Base-by-base conservation (phyloP, 2,113 vertebrate genomes). In the Trochalopteron elliotii region DNA sequence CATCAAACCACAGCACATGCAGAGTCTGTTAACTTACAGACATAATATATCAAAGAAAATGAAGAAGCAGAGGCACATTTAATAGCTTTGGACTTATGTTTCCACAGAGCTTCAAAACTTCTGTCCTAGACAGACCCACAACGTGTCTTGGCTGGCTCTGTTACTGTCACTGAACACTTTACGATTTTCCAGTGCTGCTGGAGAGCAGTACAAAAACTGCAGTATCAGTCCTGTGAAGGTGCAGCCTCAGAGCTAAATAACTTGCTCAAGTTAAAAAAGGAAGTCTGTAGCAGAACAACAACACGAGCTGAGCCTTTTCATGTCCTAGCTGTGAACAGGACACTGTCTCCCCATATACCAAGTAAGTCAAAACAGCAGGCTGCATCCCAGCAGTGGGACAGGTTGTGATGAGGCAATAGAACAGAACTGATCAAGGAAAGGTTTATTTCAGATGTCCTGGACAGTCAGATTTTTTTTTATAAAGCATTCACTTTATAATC, bases 311-410 rank as follows among this genome's bases (percentile, higher is more conserved):
- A 83, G 40, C 53, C 83, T 84, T 89, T 85, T 52, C 27, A 40
- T 22, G 42, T 65, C 33, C 57, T 28, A 39, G n/a, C 0, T 65
- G 37, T 76, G 72, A 85, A 91, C 12, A 76, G 70, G 75, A 79
- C 70, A 85, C 25, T 0, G 1, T 45, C 53, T 85, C 63, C 65
- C 15, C 27, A 14, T 5, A n/a, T 2, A 76, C 0, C 2, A 71
- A 63, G 53, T 13, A 16, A 52, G 37, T 15, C 70, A 74, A 42
- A 85, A 45, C 21, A 68, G 65, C 7, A 91, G 15, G 15, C 21
- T 87, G 30, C 35, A 85, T 30, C 39, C 27, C 57, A 76, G 65
- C 47, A 59, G 67, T 47, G 12, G 57, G 45, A 57, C 42, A 86
- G 33, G 10, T 42, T 83, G 63, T 71, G 56, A 47, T 33, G 9